phyloP scores from a whole-genome alignment of 2,113 vertebrate genomes.

The Eleginops maclovinus region DNA sequence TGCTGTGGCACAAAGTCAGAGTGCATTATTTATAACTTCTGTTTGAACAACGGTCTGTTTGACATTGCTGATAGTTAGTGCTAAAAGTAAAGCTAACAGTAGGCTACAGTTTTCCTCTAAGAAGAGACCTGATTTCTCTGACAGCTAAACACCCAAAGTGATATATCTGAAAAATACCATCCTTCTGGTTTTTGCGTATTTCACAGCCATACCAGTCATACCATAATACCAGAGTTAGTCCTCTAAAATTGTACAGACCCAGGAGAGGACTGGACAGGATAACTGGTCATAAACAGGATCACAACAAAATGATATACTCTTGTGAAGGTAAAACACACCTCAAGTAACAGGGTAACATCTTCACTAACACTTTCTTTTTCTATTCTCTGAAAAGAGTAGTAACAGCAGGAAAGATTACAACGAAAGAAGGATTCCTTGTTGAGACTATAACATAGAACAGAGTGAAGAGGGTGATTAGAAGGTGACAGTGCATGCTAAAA shows the following conservation, averaged over 20 bases:
- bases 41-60: background rate
- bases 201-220: background rate
- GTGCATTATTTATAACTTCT: background rate
- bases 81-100: background rate
- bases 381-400: background rate
- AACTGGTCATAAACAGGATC: background rate
- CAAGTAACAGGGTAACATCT: background rate
- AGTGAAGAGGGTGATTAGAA: background rate
- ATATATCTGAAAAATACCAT: constrained; percentile 8
- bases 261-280: background rate
- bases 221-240: background rate
- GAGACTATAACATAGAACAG: constrained; percentile 1
- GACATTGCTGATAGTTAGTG: background rate
- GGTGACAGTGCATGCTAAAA: background rate
- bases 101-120: background rate
- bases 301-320: background rate
- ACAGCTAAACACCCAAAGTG: background rate
- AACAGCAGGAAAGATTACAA: constrained; percentile 11
- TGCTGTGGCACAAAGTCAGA: background rate
- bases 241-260: background rate
- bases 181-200: background rate
- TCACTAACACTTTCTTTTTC: background rate
- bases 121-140: background rate
- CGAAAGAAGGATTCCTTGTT: constrained; percentile 45
- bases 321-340: background rate